Percentiles rank a stretch among this genome's conserved stretches.
Evolutionary conservation across 2,888 invertebrate species (phyloP).

Genomic region (Scrobipalpa costella): DNA sequence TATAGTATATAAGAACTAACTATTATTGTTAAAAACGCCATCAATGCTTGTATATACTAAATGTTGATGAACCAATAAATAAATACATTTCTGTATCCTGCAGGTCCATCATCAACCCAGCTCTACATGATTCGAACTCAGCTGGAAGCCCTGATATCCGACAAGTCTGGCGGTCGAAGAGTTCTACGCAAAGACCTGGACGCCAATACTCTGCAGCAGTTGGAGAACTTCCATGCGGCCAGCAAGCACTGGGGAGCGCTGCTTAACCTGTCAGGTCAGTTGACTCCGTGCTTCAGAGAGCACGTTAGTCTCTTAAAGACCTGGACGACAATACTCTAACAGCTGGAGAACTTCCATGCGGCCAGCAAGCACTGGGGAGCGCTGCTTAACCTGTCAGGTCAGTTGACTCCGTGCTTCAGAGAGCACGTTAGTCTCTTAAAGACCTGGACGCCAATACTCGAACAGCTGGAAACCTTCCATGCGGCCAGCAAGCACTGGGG

Average conservation of each 20-base stretch:
- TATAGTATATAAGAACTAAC: too few relatives aligned
- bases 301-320: too few relatives aligned
- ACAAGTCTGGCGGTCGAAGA: slow-evolving; percentile 97
- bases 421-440: too few relatives aligned
- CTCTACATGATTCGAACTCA: slow-evolving; percentile 99
- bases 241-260: slow-evolving; percentile 99
- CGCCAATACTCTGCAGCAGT: slow-evolving; percentile 94
- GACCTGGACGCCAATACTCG: slow-evolving; percentile 97
- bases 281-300: too few relatives aligned
- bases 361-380: slow-evolving; percentile 98
- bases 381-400: slow-evolving; percentile 94
- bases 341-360: slow-evolving; percentile 97
- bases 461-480: slow-evolving; percentile 97
- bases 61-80: too few relatives aligned
- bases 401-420: too few relatives aligned
- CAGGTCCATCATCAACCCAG: slow-evolving; percentile 94
- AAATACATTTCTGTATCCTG: background rate
- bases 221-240: slow-evolving; percentile 97
- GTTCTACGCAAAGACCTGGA: slow-evolving; percentile 98
- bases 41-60: too few relatives aligned
- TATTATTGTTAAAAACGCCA: background rate
- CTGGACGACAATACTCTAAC: slow-evolving; percentile 96
- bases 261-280: slow-evolving; percentile 92
- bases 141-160: slow-evolving; percentile 97
- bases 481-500: slow-evolving; percentile 98